These are phyloP conservation scores for Charaxes varanes DNA, from an alignment of 1,140 invertebrate species.

Conservation along the genomic window DNA sequence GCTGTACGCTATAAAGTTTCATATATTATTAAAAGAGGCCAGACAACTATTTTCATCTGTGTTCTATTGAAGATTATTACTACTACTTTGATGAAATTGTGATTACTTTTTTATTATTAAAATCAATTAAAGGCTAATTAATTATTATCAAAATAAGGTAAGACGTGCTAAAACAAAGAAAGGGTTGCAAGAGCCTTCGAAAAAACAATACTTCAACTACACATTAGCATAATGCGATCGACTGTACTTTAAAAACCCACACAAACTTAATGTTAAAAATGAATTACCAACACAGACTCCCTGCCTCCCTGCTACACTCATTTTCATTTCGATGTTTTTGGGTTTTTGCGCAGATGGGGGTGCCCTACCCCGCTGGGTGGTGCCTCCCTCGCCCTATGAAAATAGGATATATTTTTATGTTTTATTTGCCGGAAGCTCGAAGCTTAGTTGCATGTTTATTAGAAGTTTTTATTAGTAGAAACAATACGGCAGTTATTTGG, in stretches of 20 bases:
- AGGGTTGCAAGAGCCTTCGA: no score
- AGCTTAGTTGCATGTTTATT: constrained; percentile 73
- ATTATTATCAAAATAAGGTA: no score
- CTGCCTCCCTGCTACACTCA: constrained; percentile 61
- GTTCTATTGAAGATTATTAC: no score
- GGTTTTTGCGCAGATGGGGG: constrained; percentile 69
- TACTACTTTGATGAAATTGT: no score
- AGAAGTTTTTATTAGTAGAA: constrained; percentile 72
- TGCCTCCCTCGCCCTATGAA: constrained; percentile 62
- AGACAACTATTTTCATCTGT: no score
- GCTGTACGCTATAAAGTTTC: constrained; percentile 10
- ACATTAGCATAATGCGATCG: constrained; percentile 43
- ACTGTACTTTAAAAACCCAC: constrained; percentile 73
- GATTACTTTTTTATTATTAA: neutral
- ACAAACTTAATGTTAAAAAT: constrained; percentile 73
- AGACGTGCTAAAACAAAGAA: no score
- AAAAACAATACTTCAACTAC: constrained; percentile 20
- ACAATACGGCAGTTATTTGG: constrained; percentile 48
- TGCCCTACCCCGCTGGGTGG: constrained; percentile 26
- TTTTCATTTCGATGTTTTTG: constrained; percentile 74
- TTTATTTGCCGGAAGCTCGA: constrained; percentile 69
- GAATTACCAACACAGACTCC: constrained; percentile 68
- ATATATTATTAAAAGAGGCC: no score
- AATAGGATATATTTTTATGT: constrained; percentile 75
- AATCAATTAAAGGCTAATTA: neutral